Conservation (phyloP, 2,113 vertebrate genomes). For the Penelope pileata region DNA sequence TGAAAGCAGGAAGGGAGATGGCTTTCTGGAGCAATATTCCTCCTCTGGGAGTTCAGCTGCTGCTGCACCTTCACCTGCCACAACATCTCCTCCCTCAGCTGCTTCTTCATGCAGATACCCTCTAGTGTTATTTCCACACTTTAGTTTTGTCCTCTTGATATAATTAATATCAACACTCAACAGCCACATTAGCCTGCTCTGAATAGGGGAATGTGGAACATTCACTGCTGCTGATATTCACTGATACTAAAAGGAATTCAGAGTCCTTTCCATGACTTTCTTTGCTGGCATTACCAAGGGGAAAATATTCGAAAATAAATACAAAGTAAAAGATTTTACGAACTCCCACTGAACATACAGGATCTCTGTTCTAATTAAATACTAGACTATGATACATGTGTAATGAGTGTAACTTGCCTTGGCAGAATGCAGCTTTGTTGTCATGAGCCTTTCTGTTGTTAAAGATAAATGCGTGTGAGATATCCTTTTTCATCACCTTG, state of each 20-base stretch:
- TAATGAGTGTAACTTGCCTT: background rate
- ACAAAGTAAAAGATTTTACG: background rate
- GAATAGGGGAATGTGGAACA: background rate
- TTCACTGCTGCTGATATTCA: background rate
- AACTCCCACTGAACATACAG: background rate
- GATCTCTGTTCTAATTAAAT: background rate
- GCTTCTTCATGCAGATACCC: background rate
- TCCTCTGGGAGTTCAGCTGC: background rate
- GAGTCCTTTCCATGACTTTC: background rate
- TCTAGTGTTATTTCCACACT: fast-evolving
- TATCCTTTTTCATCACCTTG: background rate
- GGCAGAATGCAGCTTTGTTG: background rate
- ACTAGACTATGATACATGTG: background rate
- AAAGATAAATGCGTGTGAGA: background rate
- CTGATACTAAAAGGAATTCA: background rate
- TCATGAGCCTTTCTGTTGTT: background rate
- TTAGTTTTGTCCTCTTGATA: background rate
- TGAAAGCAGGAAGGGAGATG: background rate
- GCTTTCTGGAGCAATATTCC: background rate
- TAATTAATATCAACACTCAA: fast-evolving
- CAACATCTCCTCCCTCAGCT: background rate
- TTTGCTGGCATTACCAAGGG: fast-evolving
- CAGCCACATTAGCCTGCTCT: background rate
- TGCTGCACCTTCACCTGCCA: background rate
- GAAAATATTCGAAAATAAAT: background rate